These are phyloP conservation scores for Amiota communis DNA, from an alignment of 2,888 invertebrate genomes.

Conservation along the genomic window DNA sequence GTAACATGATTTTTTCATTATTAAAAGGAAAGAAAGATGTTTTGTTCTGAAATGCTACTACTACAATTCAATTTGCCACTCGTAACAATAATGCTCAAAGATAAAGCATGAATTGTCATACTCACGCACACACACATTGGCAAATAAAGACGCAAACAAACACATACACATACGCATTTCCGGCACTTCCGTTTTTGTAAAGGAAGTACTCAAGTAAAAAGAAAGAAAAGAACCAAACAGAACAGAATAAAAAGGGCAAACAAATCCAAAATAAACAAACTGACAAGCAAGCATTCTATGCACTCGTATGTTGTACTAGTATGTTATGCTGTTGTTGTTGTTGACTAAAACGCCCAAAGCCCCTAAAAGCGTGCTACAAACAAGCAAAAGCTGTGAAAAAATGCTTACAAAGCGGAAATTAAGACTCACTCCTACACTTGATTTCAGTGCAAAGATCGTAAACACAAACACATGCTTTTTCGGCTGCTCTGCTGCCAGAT, in stretches of 20 bases:
- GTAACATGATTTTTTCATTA: no score
- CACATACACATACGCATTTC: constrained; percentile 42
- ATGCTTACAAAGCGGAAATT: constrained; percentile 67
- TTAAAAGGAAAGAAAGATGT: no score
- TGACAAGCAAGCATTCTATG: constrained; percentile 37
- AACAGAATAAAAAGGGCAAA: constrained; percentile 52
- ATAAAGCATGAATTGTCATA: constrained; percentile 6
- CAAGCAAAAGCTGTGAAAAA: constrained; percentile 43
- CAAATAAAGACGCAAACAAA: constrained; percentile 21
- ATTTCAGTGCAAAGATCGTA: constrained; percentile 43
- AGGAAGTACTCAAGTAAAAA: constrained; percentile 63
- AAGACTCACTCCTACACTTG: constrained; percentile 45
- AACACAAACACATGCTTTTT: constrained; percentile 59
- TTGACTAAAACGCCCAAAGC: constrained; percentile 28
- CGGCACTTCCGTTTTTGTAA: constrained; percentile 46
- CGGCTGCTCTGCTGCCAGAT: no score
- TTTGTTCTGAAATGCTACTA: no score
- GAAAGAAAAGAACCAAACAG: constrained; percentile 34
- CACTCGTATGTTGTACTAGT: not conserved
- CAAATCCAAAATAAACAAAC: constrained; percentile 66
- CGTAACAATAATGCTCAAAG: constrained; percentile 53
- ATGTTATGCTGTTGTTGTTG: no score
- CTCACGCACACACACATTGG: constrained; percentile 20
- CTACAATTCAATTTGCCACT: constrained; percentile 59
- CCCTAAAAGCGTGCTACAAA: constrained; percentile 22